Evolutionary conservation across 2,113 vertebrate species (phyloP), one percentile per base, ranked within the genome.

Genomic region (Caretta caretta): DNA sequence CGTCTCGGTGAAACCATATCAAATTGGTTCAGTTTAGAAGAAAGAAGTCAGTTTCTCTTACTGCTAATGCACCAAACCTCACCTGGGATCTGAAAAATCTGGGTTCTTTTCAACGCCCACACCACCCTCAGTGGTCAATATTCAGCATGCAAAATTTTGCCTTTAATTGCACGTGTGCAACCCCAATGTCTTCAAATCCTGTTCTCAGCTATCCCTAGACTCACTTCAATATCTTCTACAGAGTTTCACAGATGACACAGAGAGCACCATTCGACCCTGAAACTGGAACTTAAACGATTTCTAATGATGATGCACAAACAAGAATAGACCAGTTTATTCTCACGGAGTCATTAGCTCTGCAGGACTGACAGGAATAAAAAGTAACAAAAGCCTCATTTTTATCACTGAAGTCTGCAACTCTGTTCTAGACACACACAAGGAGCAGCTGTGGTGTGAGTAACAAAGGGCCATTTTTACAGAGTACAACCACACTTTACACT

Each of bases 291-390:
- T 75, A 53, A 42, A 75, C 27, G 4, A 29, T 46, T 78, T 78
- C 69, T 27, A 27, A 48, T 27, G 6, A 20, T 9, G n/a, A 72
- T 38, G 22, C 48, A 53, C 49, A 72, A 53, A 86, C 27, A 69
- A 29, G 6, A 50, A 1, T 48, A 16, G 27, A 46, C 0, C 16
- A 69, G 20, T 0, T 0, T 0, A 5, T 25, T 65, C 2, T 0
- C 25, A 62, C 85, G 79, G 83, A 89, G 54, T 72, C 56, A 46
- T 14, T 0, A 0, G 80, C n/a, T 65, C 72, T 6, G 42, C 59
- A 24, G 0, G 0, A 17, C 35, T 0, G 24, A 24, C 49, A 48
- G 29, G 22, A 54, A 49, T 84, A 75, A 78, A 75, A 85, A 72
- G 89, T 57, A 79, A 46, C 69, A 0, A 2, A 11, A 16, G 20